Base-by-base conservation (phyloP, 2,113 vertebrate genomes). In the Xerus inauris region DNA sequence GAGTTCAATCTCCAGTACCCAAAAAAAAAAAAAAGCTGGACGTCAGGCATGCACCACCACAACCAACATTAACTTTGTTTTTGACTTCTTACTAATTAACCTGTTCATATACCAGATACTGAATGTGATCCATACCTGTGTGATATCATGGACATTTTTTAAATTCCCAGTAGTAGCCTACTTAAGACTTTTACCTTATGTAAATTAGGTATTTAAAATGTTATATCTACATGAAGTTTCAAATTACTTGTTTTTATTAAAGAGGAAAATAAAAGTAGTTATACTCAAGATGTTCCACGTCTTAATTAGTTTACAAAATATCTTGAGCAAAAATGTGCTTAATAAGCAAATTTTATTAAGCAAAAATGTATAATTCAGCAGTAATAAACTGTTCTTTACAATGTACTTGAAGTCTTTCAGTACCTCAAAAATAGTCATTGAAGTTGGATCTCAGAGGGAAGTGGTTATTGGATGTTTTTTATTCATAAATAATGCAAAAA, bases 401-500 rank as follows among this genome's bases (percentile, higher is more conserved):
- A 1, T 79, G 28, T 89, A 51, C 72, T 96, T 94, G n/a, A 97
- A 88, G 12, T 91, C 13, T 76, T 59, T 89, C 17, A 67, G 64
- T 85, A 76, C 40, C 40, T 97, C 10, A 94, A 80, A 85, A 89
- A 22, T 49, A n/a, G 62, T 93, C 62, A 93, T 57, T 88, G 64
- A 94, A 92, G 40, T 95, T 93, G 73, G 17, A 93, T 67, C 54
- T 93, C 81, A 84, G 51, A 88, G 47, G 32, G 77, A 94, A 94
- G 35, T 96, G n/a, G 32, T 89, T 91, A 80, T 40, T 35, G 22
- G 22, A 92, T 95, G 42, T 42, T 87, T 96, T 97, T 95, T 59
- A 81, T 83, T 95, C 79, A 17, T 90, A 94, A 97, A 96, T 20
- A 92, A 87, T 87, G 62, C 45, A 97, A 71, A 96, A 97, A 89